These are phyloP conservation scores for Zaprionus africanus DNA, from an alignment of 1,140 invertebrate species.

Conservation along the genomic window DNA sequence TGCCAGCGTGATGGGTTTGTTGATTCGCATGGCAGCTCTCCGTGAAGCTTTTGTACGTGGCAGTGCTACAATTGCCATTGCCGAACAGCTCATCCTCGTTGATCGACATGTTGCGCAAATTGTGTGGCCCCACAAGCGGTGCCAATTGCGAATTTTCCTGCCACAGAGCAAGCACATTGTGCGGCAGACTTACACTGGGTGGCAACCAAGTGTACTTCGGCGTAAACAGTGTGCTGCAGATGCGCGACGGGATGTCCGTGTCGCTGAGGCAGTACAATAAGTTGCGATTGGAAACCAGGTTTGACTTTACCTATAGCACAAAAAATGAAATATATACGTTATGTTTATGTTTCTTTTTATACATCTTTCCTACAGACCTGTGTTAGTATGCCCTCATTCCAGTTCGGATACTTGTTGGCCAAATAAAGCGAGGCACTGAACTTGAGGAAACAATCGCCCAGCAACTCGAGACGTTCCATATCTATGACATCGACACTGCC, in stretches of 20 bases:
- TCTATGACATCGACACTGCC: conserved; percentile 91
- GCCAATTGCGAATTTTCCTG: conserved; percentile 29
- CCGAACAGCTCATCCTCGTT: conserved; percentile 49
- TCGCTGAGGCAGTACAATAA: conserved; percentile 88
- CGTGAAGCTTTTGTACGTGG: conserved; percentile 26
- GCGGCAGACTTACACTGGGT: conserved; percentile 84
- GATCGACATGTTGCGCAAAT: conserved; percentile 43
- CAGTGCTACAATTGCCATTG: conserved; percentile 30
- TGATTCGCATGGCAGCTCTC: conserved; percentile 48
- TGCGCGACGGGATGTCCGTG: conserved; percentile 60
- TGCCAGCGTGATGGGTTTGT: conserved; percentile 20
- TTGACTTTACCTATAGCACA: conserved; percentile 87
- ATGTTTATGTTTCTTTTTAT: neutral
- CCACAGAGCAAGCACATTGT: conserved; percentile 57
- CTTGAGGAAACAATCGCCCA: conserved; percentile 96
- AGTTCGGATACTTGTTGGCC: conserved; percentile 88
- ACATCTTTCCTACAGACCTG: conserved; percentile 49
- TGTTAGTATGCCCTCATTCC: conserved; percentile 92
- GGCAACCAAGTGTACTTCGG: conserved; percentile 87
- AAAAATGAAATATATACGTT: neutral
- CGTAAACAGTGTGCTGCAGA: conserved; percentile 57
- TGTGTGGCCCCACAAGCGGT: conserved; percentile 56
- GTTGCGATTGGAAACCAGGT: conserved; percentile 93
- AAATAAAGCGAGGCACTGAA: conserved; percentile 90
- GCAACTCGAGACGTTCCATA: conserved; percentile 92